Percentiles rank a stretch among this genome's conserved stretches.
Conservation (phyloP, 2,113 vertebrate species). For the Elachura formosa region DNA sequence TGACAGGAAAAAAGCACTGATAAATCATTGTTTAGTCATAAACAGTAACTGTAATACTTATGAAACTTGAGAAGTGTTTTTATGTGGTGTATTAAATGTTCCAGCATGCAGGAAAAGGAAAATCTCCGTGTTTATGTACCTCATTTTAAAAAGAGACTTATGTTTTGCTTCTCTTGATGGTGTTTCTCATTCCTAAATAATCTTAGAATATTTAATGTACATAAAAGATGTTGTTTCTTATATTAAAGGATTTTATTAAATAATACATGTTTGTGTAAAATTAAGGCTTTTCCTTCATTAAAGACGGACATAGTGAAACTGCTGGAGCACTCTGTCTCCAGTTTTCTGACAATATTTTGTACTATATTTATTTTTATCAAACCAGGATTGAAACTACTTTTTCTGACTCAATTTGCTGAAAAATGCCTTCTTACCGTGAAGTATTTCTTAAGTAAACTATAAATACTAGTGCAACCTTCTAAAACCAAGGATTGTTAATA, state of each 20-base stretch:
- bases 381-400: background rate
- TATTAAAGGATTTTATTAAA: background rate
- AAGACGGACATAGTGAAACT: background rate
- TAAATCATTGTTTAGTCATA: constrained; percentile 7
- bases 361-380: background rate
- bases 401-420: background rate
- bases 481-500: background rate
- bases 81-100: constrained; percentile 28
- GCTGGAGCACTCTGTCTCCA: background rate
- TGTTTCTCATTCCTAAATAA: background rate
- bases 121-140: background rate
- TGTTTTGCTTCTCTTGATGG: background rate
- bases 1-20: background rate
- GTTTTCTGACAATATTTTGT: background rate
- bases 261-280: rapidly evolving
- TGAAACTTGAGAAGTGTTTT: constrained; percentile 4
- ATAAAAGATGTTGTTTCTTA: background rate
- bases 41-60: background rate
- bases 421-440: background rate
- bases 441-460: background rate
- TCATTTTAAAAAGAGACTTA: background rate
- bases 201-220: background rate
- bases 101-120: background rate
- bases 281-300: background rate
- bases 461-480: background rate